Conservation (phyloP, 2,888 invertebrate genomes). For the Amphipyra berbera region DNA sequence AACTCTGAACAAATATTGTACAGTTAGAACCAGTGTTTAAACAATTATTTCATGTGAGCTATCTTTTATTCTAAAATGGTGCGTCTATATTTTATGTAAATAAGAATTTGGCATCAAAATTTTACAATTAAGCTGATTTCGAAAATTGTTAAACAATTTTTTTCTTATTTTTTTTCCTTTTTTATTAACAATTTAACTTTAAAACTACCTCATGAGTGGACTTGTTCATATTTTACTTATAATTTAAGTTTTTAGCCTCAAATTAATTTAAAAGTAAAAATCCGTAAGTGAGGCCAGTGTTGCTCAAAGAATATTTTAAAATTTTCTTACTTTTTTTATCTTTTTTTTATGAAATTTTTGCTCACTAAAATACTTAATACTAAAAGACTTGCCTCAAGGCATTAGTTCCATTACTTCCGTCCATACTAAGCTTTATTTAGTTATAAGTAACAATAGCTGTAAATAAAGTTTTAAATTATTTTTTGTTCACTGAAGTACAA, state of each 20-base stretch:
- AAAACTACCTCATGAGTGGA: slow-evolving; percentile 78
- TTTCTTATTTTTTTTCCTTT: slow-evolving; percentile 6
- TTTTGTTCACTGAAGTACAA: slow-evolving; percentile 56
- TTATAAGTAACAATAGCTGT: slow-evolving; percentile 69
- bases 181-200: slow-evolving; percentile 52
- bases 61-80: slow-evolving; percentile 41
- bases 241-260: slow-evolving; percentile 26
- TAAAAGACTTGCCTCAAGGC: slow-evolving; percentile 53
- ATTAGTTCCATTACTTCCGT: slow-evolving; percentile 67
- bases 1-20: slow-evolving; percentile 46
- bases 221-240: slow-evolving; percentile 57
- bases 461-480: slow-evolving; percentile 67
- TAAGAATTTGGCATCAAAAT: slow-evolving; percentile 9
- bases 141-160: slow-evolving; percentile 10
- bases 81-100: slow-evolving; percentile 27
- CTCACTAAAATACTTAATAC: slow-evolving; percentile 45
- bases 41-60: slow-evolving; percentile 67
- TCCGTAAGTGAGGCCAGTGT: slow-evolving; percentile 28
- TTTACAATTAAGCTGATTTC: neutral
- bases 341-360: slow-evolving; percentile 15
- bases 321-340: slow-evolving; percentile 7
- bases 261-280: slow-evolving; percentile 22
- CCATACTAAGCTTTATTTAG: slow-evolving; percentile 82
- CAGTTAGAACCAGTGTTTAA: slow-evolving; percentile 52
- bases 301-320: slow-evolving; percentile 16